Evolutionary conservation across 2,888 invertebrate species (phyloP), one percentile per base, ranked within the genome.

Genomic region (Hecatera dysodea): DNA sequence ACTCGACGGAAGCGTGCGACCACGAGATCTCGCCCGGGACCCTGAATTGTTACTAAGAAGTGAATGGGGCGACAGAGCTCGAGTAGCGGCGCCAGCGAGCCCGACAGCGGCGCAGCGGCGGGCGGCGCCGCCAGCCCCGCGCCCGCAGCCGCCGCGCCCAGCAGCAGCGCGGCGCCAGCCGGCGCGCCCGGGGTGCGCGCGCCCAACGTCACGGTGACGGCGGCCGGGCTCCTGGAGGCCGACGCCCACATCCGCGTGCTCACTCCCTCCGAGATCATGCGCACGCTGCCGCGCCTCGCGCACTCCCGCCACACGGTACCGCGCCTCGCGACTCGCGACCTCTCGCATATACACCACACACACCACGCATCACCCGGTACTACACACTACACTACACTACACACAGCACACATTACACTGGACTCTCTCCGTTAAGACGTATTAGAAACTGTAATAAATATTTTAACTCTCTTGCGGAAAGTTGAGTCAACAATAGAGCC

Each of bases 241-340:
- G 98, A 98, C 96, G 98, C 98, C 96, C 98, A 98, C 96, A 98
- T 98, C 95, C 97, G 98, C 94, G 98, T 98, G 96, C 97, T 98
- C 94, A 98, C 98, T 90, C 98, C 98, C 90, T 98, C 98, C 89
- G 98, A 98, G 97, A 98, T 98, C 95, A 98, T 98, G 98, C 97
- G 98, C 97, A 98, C 98, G 93, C 97, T 98, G 96, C 98, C 98
- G 94, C 98, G 98, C 95, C 97, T 98, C 95, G 97, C 97, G 86
- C 86, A 81, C 86, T 82, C 85, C 81, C 89, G 86, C 86, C 88
- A 83, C 82, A 86, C 87, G 81, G 89, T 80, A 79, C 81, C 82
- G 56, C 56, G 56, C 19, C 53, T 11, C 53, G 78, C 77, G 82
- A 61, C 86, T 63, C 83, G 67, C 86, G 77, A 82, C 79, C 83